A percentile compares a stretch with the other conserved stretches of the same genome.
These are phyloP conservation scores for Malthinus seriepunctatus DNA, from an alignment of 2,888 invertebrate species.

Conservation along the genomic window DNA sequence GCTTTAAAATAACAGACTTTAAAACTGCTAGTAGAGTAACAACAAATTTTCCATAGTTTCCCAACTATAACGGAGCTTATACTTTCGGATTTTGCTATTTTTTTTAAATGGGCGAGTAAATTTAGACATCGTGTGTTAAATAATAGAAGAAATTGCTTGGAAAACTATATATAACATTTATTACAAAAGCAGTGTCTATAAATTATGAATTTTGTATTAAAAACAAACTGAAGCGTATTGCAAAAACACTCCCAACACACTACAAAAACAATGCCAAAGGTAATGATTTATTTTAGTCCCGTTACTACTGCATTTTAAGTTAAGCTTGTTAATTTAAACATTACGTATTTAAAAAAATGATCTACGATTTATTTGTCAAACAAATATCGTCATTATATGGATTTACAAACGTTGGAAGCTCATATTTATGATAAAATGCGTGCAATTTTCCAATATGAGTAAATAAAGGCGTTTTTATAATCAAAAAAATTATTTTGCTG, in stretches of 20 bases:
- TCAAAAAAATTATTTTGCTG: too few species aligned
- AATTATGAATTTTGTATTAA: constrained; percentile 15
- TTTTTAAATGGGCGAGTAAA: too few species aligned
- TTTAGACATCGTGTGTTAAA: background rate
- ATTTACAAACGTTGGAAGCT: too few species aligned
- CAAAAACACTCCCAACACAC: background rate
- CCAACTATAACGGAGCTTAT: background rate
- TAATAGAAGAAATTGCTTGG: background rate
- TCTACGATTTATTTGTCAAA: too few species aligned
- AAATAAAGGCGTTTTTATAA: too few species aligned
- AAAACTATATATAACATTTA: constrained; percentile 12
- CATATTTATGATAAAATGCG: too few species aligned
- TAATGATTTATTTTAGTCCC: constrained; percentile 12
- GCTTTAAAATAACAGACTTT: too few species aligned
- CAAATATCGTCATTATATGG: too few species aligned
- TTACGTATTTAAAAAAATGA: too few species aligned
- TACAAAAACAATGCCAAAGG: constrained; percentile 3
- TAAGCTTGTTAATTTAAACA: background rate
- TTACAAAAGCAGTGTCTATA: constrained; percentile 1
- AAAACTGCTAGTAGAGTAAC: background rate
- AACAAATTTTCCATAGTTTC: background rate
- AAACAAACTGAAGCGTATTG: constrained; percentile 13
- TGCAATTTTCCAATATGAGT: too few species aligned
- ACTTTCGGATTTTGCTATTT: too few species aligned
- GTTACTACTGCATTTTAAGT: constrained; percentile 1